These are phyloP conservation scores for Camponotus fellah DNA, from an alignment of 2,888 invertebrate species.

Conservation along the genomic window DNA sequence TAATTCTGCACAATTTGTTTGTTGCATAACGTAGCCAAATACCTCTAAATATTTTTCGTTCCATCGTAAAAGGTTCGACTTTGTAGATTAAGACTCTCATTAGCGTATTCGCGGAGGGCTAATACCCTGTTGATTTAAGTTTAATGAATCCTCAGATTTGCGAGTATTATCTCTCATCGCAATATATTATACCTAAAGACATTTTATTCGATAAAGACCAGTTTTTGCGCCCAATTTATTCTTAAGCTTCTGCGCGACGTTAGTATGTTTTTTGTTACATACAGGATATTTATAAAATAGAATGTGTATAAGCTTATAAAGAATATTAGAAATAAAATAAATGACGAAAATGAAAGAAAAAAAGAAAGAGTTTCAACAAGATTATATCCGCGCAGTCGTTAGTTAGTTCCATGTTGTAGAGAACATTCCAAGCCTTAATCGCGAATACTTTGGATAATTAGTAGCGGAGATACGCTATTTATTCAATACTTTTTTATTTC, in stretches of 20 bases:
- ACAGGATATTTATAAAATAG: slow-evolving; percentile 14
- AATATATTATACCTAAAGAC: slow-evolving; percentile 2
- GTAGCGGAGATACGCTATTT: neutral
- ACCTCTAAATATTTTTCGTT: neutral
- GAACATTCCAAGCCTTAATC: neutral
- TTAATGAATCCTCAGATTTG: slow-evolving; percentile 35
- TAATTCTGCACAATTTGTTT: neutral
- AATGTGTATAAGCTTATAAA: neutral
- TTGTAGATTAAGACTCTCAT: slow-evolving; percentile 9
- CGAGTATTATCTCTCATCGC: slow-evolving; percentile 12
- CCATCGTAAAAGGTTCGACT: neutral
- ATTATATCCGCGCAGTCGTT: neutral
- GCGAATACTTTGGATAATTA: neutral
- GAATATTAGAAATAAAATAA: slow-evolving; percentile 23
- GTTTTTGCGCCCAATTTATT: slow-evolving; percentile 23
- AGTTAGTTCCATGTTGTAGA: neutral
- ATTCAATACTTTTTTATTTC: neutral
- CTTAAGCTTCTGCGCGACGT: neutral
- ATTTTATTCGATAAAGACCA: slow-evolving; percentile 14
- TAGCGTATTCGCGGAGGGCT: slow-evolving; percentile 1
- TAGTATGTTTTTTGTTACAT: neutral
- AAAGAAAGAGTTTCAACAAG: neutral
- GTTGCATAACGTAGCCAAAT: slow-evolving; percentile 3
- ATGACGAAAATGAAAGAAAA: neutral
- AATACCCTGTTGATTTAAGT: slow-evolving; percentile 30